phyloP scores from a whole-genome alignment of 2,888 invertebrate genomes.

The Branchellion lobata region DNA sequence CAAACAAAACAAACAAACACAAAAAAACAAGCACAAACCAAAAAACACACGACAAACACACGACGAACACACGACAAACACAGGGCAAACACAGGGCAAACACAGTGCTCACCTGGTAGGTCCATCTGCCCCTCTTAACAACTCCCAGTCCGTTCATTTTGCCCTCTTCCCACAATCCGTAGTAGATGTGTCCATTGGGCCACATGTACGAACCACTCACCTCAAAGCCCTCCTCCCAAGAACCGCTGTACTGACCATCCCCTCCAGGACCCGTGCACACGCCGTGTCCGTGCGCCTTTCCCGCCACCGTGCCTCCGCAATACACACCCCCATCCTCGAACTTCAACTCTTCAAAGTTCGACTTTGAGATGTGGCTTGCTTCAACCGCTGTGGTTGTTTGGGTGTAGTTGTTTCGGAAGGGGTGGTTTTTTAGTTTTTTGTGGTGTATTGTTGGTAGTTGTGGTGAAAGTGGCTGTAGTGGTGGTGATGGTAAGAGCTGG shows the following conservation, averaged over 20 bases:
- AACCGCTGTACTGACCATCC: slow-evolving; percentile 97
- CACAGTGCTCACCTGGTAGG: slow-evolving; percentile 70
- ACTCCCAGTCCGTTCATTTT: slow-evolving; percentile 96
- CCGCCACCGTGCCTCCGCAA: slow-evolving; percentile 99
- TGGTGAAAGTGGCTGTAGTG: too few relatives aligned
- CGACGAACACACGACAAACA: neutral
- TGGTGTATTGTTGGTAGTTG: too few relatives aligned
- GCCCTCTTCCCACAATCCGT: slow-evolving; percentile 99
- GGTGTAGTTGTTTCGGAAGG: too few relatives aligned
- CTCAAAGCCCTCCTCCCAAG: slow-evolving; percentile 99
- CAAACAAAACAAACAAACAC: too few relatives aligned
- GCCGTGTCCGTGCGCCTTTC: slow-evolving; percentile 98
- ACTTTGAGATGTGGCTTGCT: neutral
- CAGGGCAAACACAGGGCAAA: neutral
- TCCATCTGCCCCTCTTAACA: slow-evolving; percentile 92
- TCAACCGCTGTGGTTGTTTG: too few relatives aligned
- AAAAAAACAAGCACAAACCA: too few relatives aligned
- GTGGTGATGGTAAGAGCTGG: too few relatives aligned
- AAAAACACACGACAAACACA: too few relatives aligned
- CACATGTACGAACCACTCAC: slow-evolving; percentile 79
- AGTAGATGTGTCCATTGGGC: slow-evolving; percentile 90
- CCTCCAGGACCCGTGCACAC: slow-evolving; percentile 86
- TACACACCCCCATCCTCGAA: slow-evolving; percentile 99
- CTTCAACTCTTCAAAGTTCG: slow-evolving; percentile 85
- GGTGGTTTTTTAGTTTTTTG: too few relatives aligned